Percentiles rank a stretch among this genome's conserved stretches.
phyloP scores from a whole-genome alignment of 2,888 invertebrate genomes.

The Notodonta ziczac region DNA sequence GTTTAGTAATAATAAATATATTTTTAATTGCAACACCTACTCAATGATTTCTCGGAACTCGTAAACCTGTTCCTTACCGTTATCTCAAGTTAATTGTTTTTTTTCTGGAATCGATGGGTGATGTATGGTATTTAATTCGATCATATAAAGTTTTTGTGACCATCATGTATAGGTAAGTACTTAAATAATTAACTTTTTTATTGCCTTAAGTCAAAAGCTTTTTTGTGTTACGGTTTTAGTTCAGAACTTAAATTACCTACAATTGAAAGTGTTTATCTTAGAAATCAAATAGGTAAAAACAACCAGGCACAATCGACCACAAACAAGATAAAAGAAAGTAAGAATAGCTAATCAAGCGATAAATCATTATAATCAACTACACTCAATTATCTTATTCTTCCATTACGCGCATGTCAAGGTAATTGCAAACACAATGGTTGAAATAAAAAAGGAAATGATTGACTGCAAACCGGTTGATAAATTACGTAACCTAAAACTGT shows the following conservation, averaged over 20 bases:
- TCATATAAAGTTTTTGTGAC: neutral
- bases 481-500: neutral
- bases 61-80: conserved; percentile 39
- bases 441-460: conserved; percentile 20
- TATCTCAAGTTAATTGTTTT: conserved; percentile 29
- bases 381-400: conserved; percentile 36
- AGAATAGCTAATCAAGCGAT: conserved; percentile 14
- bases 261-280: neutral
- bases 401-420: conserved; percentile 28
- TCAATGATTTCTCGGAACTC: conserved; percentile 37
- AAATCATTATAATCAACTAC: conserved; percentile 20
- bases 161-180: neutral
- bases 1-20: conserved; percentile 16
- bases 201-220: no score
- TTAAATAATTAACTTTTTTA: no score
- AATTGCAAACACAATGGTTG: conserved; percentile 26
- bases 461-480: conserved; percentile 2
- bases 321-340: conserved; percentile 8
- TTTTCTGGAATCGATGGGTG: conserved; percentile 13
- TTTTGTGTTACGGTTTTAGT: no score
- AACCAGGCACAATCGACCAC: neutral
- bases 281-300: neutral
- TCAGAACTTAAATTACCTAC: no score
- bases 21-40: conserved; percentile 28
- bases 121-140: conserved; percentile 1